phyloP scores from a whole-genome alignment of 2,888 invertebrate genomes.

The Rhagium mordax region DNA sequence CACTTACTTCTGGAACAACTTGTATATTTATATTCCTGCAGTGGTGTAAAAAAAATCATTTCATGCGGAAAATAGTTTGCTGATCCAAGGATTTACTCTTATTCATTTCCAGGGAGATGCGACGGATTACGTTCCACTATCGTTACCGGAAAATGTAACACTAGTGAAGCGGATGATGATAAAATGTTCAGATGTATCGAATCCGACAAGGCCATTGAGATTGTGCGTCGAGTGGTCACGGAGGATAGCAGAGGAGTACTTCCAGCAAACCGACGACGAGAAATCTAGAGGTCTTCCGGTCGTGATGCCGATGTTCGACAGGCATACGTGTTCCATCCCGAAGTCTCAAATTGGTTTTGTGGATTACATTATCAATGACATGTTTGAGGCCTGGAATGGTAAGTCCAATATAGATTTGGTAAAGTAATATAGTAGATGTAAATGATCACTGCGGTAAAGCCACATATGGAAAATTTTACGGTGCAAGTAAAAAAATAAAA shows the following conservation, averaged over 20 bases:
- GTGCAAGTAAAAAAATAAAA: too few species aligned
- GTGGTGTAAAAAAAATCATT: too few species aligned
- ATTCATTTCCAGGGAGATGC: slow-evolving; percentile 40
- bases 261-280: slow-evolving; percentile 97
- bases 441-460: too few species aligned
- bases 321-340: slow-evolving; percentile 94
- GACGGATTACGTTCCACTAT: slow-evolving; percentile 64
- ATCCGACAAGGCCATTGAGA: slow-evolving; percentile 91
- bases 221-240: slow-evolving; percentile 94
- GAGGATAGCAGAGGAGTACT: slow-evolving; percentile 98
- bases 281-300: slow-evolving; percentile 90
- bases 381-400: slow-evolving; percentile 99
- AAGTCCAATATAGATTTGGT: too few species aligned
- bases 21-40: too few species aligned
- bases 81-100: not conserved
- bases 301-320: slow-evolving; percentile 99
- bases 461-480: too few species aligned
- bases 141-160: slow-evolving; percentile 85
- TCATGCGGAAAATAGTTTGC: too few species aligned
- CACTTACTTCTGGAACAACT: too few species aligned
- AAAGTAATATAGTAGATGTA: too few species aligned
- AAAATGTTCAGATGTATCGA: slow-evolving; percentile 98
- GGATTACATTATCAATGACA: slow-evolving; percentile 97
- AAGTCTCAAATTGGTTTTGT: slow-evolving; percentile 98
- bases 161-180: slow-evolving; percentile 97